Evolutionary conservation across 2,888 invertebrate genomes (phyloP).

Genomic region (Suillia variegata): DNA sequence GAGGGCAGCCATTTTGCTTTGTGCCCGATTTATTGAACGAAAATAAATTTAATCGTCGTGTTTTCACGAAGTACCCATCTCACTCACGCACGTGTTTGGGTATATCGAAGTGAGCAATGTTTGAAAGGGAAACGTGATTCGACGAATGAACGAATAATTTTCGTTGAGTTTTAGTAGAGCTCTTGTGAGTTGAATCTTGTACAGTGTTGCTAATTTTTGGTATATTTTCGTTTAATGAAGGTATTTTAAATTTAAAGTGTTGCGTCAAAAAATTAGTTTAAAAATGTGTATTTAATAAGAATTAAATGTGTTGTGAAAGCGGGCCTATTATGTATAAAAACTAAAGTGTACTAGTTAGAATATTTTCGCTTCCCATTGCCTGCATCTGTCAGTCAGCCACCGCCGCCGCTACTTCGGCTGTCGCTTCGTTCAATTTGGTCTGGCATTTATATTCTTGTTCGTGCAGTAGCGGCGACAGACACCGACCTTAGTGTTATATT

Average conservation of each 20-base stretch:
- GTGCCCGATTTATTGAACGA: constrained; percentile 9
- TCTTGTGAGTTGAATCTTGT: constrained; percentile 9
- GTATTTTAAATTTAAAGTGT: not conserved
- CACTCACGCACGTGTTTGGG: no score
- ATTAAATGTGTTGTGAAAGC: not conserved
- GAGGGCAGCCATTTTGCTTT: constrained; percentile 31
- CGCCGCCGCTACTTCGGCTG: constrained; percentile 12
- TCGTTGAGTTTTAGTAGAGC: not conserved
- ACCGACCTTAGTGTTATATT: constrained; percentile 24
- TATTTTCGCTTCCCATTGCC: no score
- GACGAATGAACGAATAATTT: constrained; percentile 15
- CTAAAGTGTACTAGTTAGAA: no score
- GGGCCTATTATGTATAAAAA: not conserved
- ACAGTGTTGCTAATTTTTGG: constrained; percentile 16
- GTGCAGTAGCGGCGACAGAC: constrained; percentile 33
- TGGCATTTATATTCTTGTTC: no score
- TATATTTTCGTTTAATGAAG: not conserved
- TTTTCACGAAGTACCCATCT: constrained; percentile 15
- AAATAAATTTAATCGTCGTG: constrained; percentile 5
- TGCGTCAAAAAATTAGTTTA: not conserved
- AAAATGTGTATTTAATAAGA: not conserved
- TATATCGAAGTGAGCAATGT: no score
- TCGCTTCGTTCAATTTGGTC: constrained; percentile 34
- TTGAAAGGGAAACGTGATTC: no score
- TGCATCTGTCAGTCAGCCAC: not conserved